phyloP scores from a whole-genome alignment of 2,113 vertebrate genomes.

The Limnothrissa miodon region DNA sequence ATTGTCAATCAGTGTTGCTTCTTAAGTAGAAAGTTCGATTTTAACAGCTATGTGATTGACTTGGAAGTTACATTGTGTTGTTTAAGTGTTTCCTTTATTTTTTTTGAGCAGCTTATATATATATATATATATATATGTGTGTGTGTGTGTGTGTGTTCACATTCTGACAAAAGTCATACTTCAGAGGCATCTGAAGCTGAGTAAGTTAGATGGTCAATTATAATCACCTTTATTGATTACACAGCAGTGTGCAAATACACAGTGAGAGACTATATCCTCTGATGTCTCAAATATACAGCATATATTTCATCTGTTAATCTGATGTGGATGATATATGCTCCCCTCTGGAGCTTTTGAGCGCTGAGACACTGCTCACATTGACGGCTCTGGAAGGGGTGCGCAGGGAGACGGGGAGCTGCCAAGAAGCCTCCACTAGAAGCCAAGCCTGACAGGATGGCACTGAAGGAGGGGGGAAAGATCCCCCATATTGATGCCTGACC shows the following conservation, averaged over 20 bases:
- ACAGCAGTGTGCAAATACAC: background rate
- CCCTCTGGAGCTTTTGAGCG: background rate
- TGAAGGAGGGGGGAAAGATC: slow-evolving; percentile 55
- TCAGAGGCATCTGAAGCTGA: background rate
- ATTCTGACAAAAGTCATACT: too few species aligned
- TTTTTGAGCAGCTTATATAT: too few species aligned
- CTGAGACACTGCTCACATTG: slow-evolving; percentile 14
- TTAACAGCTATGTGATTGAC: too few species aligned
- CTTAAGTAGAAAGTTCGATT: too few species aligned
- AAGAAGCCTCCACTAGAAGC: slow-evolving; percentile 28
- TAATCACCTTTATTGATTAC: background rate
- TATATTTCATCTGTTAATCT: background rate
- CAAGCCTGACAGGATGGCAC: slow-evolving; percentile 47
- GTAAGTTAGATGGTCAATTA: background rate
- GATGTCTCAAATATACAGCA: too few species aligned
- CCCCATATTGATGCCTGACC: slow-evolving; percentile 57
- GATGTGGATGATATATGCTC: background rate
- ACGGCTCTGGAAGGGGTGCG: slow-evolving; percentile 13
- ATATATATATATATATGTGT: too few species aligned
- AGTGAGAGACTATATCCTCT: background rate
- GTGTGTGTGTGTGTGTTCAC: too few species aligned
- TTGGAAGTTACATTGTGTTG: too few species aligned
- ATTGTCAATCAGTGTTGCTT: too few species aligned
- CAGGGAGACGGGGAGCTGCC: slow-evolving; percentile 27
- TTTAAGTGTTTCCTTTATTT: too few species aligned